phyloP scores from a whole-genome alignment of 2,113 vertebrate genomes.

The Phylloscopus whistleri region DNA sequence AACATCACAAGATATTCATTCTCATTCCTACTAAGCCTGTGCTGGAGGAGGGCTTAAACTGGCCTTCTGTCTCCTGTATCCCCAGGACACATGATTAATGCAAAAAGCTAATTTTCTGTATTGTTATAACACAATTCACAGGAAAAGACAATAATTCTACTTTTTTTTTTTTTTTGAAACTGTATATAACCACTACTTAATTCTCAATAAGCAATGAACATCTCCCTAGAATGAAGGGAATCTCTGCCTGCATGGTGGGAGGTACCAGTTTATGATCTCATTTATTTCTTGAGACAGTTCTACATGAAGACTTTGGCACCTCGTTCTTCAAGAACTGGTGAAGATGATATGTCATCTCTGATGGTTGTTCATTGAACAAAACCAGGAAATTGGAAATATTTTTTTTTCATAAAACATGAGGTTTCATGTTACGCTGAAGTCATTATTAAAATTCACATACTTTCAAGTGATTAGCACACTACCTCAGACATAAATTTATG shows the following conservation, averaged over 20 bases:
- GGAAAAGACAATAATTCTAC: not conserved
- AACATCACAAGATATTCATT: not conserved
- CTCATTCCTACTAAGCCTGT: not conserved
- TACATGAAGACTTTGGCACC: not conserved
- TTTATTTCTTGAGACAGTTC: not conserved
- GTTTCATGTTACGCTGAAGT: not conserved
- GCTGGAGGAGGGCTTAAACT: not conserved
- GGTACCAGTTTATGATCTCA: not conserved
- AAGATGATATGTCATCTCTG: not conserved
- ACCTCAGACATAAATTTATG: not conserved
- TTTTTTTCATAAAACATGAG: not conserved
- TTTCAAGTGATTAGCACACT: not conserved
- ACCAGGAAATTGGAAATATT: not conserved
- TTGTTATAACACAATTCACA: not conserved
- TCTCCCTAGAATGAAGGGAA: not conserved
- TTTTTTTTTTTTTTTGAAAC: not conserved
- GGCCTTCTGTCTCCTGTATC: not conserved
- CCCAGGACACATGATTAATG: not conserved
- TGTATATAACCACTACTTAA: not conserved
- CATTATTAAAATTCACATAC: conserved; percentile 2
- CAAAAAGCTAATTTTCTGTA: not conserved
- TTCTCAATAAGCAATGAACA: not conserved
- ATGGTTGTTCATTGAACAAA: not conserved
- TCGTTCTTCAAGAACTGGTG: not conserved
- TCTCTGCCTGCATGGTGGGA: not conserved